phyloP scores from a whole-genome alignment of 2,888 invertebrate species.

The Apamea sordens region DNA sequence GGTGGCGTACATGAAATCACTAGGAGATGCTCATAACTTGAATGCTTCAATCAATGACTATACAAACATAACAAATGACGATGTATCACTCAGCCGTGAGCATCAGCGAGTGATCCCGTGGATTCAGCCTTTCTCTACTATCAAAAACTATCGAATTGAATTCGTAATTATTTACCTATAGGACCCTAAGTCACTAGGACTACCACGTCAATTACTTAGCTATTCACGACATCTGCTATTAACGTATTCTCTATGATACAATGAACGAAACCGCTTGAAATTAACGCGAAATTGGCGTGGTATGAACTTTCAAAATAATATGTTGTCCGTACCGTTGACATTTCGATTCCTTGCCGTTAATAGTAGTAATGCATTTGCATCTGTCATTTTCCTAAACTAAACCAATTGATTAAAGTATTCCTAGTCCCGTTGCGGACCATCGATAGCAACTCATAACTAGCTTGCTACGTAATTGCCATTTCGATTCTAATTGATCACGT shows the following conservation, averaged over 20 bases:
- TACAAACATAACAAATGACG: not conserved
- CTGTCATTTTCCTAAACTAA: not conserved
- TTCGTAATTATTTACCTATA: not conserved
- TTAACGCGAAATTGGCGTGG: too few species aligned
- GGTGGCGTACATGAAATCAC: not conserved
- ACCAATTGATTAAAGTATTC: not conserved
- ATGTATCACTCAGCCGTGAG: not conserved
- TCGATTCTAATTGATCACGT: conserved; percentile 16
- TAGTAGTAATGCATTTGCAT: not conserved
- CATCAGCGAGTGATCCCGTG: too few species aligned
- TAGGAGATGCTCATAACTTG: too few species aligned
- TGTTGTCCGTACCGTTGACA: too few species aligned
- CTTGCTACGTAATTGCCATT: not conserved
- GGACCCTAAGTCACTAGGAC: too few species aligned
- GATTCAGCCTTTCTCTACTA: not conserved
- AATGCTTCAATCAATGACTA: not conserved
- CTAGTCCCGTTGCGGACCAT: not conserved
- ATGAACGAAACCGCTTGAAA: too few species aligned
- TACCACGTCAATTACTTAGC: too few species aligned
- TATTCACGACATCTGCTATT: too few species aligned
- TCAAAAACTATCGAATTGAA: not conserved
- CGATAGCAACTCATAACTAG: not conserved
- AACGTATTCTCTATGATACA: too few species aligned
- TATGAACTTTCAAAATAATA: too few species aligned
- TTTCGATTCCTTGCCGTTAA: too few species aligned